A percentile compares a stretch with the other conserved stretches of the same genome.
Evolutionary conservation across 2,113 vertebrate species (phyloP).

Genomic region (Odocoileus virginianus): DNA sequence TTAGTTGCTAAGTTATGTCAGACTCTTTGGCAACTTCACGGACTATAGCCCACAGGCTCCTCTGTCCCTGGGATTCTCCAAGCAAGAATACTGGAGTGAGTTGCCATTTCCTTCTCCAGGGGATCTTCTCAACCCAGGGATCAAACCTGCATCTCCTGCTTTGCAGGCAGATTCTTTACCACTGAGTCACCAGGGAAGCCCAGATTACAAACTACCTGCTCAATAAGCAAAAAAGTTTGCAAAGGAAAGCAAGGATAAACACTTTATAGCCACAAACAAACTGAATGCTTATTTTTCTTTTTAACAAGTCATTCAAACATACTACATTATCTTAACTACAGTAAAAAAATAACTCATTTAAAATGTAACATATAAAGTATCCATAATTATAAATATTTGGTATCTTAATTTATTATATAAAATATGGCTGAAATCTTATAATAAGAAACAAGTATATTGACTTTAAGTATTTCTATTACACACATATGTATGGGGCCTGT

Average conservation of each 20-base stretch:
- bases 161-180: neutral
- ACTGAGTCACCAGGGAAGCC: neutral
- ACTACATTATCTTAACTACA: neutral
- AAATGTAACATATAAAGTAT: neutral
- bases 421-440: neutral
- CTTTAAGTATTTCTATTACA: neutral
- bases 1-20: neutral
- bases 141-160: neutral
- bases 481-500: neutral
- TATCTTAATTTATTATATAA: neutral
- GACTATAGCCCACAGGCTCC: neutral
- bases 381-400: neutral
- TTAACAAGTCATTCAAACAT: constrained; percentile 21
- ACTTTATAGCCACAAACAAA: neutral
- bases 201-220: neutral
- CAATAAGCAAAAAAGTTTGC: neutral
- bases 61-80: neutral
- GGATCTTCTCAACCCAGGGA: neutral
- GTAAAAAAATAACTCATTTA: neutral
- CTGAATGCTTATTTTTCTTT: neutral
- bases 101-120: neutral
- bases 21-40: neutral
- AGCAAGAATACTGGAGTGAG: neutral
- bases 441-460: neutral
- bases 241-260: neutral